Evolutionary conservation across 2,888 invertebrate species (phyloP), one percentile per base, ranked within the genome.

Genomic region (Lampropteryx suffumata): DNA sequence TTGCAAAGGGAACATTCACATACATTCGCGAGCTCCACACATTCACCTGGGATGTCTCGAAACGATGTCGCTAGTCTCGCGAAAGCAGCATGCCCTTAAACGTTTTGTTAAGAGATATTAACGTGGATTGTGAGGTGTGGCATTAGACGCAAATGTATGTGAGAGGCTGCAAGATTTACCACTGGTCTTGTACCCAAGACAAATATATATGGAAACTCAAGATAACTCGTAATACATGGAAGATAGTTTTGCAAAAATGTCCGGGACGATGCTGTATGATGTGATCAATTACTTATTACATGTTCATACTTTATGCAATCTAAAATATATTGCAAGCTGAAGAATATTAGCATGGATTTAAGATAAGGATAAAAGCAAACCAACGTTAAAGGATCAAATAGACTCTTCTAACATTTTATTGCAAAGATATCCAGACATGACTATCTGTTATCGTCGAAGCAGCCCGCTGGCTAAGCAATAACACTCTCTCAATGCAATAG

Each of bases 291-390:
- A 14, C 5, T 21, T 10, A 35, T 29, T 35, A 10, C 26, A 36
- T 35, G 30, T 36, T 26, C 14, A 28, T 21, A 10, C 30, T 30
- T 32, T 41, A 37, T 29, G 13, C 24, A 12, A 47, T 37, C 28
- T 34, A 9, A 52, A 17, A 28, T 42, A n/a, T 14, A 45, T 36
- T 56, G 33, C 43, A 54, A 50, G 50, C 41, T 41, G 39, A 14
- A 48, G 34, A 48, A 44, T 46, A 50, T 44, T 42, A 40, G 37
- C 36, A 51, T 53, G 49, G 41, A 52, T 44, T 40, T 52, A 51
- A 68, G 85, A 86, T 85, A 83, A 78, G 71, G 73, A 77, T 84
- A 84, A 86, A 83, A 86, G 86, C 81, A 82, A 82, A 84, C 53
- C 68, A 70, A 79, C 76, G 81, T 85, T 79, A 75, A 59, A 67